Conservation (phyloP, 1,140 invertebrate genomes). For the Araneus ventricosus region DNA sequence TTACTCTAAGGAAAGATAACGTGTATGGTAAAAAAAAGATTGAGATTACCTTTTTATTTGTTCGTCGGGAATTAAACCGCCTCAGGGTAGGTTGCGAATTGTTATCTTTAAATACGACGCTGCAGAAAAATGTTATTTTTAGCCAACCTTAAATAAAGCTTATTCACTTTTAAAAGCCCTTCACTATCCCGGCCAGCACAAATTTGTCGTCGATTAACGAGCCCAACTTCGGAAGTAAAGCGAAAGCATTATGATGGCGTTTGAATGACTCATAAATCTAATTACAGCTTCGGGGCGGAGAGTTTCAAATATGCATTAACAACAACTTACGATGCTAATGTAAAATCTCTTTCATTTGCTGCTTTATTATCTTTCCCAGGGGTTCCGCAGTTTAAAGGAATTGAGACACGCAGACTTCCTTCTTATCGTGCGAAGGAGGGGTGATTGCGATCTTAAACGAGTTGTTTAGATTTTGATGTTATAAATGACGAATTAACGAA, state of each 20-base stretch:
- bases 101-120: conserved; percentile 71
- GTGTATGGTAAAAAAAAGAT: conserved; percentile 11
- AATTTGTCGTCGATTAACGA: conserved; percentile 73
- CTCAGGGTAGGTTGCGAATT: conserved; percentile 50
- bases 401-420: conserved; percentile 3
- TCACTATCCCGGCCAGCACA: conserved; percentile 55
- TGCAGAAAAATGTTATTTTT: conserved; percentile 57
- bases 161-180: conserved; percentile 72
- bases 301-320: conserved; percentile 74
- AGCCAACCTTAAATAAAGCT: conserved; percentile 65
- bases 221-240: conserved; percentile 53
- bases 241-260: conserved; percentile 41
- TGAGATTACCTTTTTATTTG: conserved; percentile 72
- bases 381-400: conserved; percentile 63
- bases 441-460: conserved; percentile 22
- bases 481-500: conserved; percentile 64
- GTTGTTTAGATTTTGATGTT: conserved; percentile 50
- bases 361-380: conserved; percentile 73
- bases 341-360: conserved; percentile 72
- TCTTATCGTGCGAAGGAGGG: conserved; percentile 48
- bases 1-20: conserved; percentile 53
- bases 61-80: conserved; percentile 68
- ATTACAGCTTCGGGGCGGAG: conserved; percentile 71
- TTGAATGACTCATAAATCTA: conserved; percentile 74
- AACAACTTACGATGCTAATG: conserved; percentile 74